Percentiles rank a stretch among this genome's conserved stretches.
Conservation (phyloP, 2,113 vertebrate genomes). For the Recurvirostra avosetta region DNA sequence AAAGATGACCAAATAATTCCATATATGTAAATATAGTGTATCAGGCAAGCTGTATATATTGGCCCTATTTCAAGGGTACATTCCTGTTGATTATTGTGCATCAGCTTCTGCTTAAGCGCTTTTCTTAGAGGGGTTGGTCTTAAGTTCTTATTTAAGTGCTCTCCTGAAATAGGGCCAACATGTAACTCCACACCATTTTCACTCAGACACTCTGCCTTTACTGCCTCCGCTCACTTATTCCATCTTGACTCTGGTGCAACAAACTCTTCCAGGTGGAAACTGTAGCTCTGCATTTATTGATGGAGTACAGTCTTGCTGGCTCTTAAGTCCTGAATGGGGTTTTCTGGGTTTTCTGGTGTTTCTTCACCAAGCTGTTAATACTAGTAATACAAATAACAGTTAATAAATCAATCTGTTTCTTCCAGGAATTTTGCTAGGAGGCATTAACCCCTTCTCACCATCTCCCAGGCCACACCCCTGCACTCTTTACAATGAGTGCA, state of each 20-base stretch:
- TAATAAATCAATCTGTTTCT: constrained; percentile 60
- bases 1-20: neutral
- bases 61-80: neutral
- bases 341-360: constrained; percentile 29
- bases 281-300: neutral
- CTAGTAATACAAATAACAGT: constrained; percentile 61
- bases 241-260: neutral
- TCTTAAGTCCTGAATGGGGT: neutral
- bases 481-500: constrained; percentile 64
- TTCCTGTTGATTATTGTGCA: neutral
- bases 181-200: neutral
- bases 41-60: neutral
- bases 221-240: neutral
- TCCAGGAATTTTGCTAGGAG: constrained; percentile 42
- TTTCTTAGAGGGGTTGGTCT: neutral
- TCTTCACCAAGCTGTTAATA: constrained; percentile 41
- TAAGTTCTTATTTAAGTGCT: constrained; percentile 6
- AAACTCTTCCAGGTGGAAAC: neutral
- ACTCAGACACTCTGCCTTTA: neutral
- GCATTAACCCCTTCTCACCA: constrained; percentile 64
- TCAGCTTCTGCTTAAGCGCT: constrained; percentile 14
- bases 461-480: constrained; percentile 63
- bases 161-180: neutral
- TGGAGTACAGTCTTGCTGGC: neutral
- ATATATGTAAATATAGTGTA: constrained; percentile 2